Percentiles rank a stretch among this genome's conserved stretches.
These are phyloP conservation scores for Cyclophora albipunctata DNA, from an alignment of 2,888 invertebrate genomes.

Conservation along the genomic window DNA sequence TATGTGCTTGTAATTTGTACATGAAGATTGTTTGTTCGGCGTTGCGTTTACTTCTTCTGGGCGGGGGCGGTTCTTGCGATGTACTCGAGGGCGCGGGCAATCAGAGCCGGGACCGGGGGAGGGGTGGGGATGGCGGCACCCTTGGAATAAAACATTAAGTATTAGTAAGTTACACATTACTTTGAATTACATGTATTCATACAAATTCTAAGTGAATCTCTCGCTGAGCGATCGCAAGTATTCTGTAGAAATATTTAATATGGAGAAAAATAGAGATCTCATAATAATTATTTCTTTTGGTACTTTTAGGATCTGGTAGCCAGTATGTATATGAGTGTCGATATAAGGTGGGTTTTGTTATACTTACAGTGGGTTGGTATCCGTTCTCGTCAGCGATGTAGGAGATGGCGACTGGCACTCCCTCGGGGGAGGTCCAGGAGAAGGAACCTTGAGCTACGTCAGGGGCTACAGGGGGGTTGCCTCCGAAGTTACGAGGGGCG, in stretches of 20 bases:
- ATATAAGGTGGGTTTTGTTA: not conserved
- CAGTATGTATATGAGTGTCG: too few species aligned
- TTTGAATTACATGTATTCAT: too few species aligned
- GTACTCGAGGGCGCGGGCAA: slow-evolving; percentile 57
- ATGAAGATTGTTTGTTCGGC: slow-evolving; percentile 10
- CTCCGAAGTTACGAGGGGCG: slow-evolving; percentile 61
- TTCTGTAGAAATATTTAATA: too few species aligned
- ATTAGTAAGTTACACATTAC: not conserved
- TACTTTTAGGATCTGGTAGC: too few species aligned
- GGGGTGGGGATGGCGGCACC: slow-evolving; percentile 59
- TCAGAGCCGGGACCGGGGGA: slow-evolving; percentile 65
- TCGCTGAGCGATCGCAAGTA: too few species aligned
- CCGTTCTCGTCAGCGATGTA: slow-evolving; percentile 82
- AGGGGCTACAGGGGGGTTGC: slow-evolving; percentile 41
- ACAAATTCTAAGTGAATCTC: too few species aligned
- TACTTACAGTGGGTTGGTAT: slow-evolving; percentile 75
- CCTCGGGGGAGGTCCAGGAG: slow-evolving; percentile 77
- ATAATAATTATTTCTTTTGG: too few species aligned
- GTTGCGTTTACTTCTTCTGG: slow-evolving; percentile 22
- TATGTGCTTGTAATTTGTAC: slow-evolving; percentile 14
- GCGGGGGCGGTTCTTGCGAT: slow-evolving; percentile 23
- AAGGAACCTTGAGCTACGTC: slow-evolving; percentile 70
- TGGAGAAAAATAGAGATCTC: too few species aligned
- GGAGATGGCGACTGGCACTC: slow-evolving; percentile 66
- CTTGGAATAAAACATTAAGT: slow-evolving; percentile 29